These are phyloP conservation scores for Sebastes matsubarae DNA, from an alignment of 2,797 vertebrate genomes.

Conservation along the genomic window DNA sequence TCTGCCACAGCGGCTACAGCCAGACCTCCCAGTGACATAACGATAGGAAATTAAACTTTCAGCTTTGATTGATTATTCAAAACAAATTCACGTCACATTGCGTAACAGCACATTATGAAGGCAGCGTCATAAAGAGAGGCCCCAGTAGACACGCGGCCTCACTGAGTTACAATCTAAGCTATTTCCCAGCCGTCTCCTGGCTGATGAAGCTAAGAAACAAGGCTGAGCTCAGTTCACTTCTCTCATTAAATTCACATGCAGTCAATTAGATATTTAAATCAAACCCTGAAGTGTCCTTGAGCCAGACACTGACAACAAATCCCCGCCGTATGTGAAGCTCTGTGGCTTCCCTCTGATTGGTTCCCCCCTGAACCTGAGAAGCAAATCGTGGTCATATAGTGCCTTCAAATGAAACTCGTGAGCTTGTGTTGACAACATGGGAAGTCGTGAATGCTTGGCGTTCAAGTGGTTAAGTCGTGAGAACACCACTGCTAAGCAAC, in stretches of 20 bases:
- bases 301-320: slow-evolving; percentile 40
- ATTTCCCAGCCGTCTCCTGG: background rate
- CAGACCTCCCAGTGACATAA: background rate
- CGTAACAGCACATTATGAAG: background rate
- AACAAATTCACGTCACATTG: background rate
- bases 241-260: background rate
- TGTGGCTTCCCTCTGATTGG: background rate
- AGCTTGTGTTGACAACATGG: too few species aligned
- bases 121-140: background rate
- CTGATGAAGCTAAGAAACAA: slow-evolving; percentile 22
- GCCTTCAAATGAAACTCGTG: too few species aligned
- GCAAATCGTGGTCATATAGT: background rate
- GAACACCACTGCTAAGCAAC: too few species aligned
- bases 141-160: slow-evolving; percentile 17
- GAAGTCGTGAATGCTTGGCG: too few species aligned
- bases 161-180: slow-evolving; percentile 26
- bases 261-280: background rate
- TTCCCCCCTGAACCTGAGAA: background rate
- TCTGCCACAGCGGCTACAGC: background rate
- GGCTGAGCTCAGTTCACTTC: slow-evolving; percentile 37
- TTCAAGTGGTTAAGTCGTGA: too few species aligned
- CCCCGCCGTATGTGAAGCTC: background rate
- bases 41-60: background rate
- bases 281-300: slow-evolving; percentile 57
- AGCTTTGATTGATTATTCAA: background rate